phyloP scores from a whole-genome alignment of 2,113 vertebrate species.

The Cephalopterus ornatus region DNA sequence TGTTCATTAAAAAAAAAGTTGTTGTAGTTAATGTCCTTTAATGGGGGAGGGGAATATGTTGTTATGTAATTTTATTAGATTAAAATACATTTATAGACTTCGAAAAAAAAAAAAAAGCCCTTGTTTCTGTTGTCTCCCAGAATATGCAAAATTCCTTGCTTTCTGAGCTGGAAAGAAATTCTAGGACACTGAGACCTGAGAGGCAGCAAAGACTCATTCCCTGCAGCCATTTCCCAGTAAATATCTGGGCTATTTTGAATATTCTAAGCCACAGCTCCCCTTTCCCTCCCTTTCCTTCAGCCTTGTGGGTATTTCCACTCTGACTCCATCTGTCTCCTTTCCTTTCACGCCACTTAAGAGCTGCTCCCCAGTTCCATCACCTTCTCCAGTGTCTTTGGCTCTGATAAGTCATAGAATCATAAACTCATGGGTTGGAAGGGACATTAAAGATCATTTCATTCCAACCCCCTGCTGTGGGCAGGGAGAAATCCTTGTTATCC shows the following conservation, averaged over 20 bases:
- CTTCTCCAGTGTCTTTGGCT: neutral
- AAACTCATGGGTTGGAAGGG: neutral
- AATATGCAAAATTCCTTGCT: neutral
- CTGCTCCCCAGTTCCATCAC: neutral
- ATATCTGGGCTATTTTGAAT: neutral
- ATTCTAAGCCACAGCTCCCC: neutral
- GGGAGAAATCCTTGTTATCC: neutral
- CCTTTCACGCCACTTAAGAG: neutral
- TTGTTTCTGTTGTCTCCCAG: neutral
- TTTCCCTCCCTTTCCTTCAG: neutral
- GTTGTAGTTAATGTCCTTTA: neutral
- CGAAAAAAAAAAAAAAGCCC: neutral
- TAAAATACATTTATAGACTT: neutral
- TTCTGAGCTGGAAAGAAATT: slow-evolving; percentile 25
- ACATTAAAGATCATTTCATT: neutral
- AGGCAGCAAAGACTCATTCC: neutral
- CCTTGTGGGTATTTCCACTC: neutral
- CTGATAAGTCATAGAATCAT: neutral
- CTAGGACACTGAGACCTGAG: neutral
- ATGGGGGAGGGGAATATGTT: neutral
- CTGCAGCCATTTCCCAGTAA: neutral
- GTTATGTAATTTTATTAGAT: neutral
- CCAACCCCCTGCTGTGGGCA: neutral
- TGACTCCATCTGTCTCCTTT: neutral
- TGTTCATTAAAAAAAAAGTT: neutral